These are phyloP conservation scores for Cryptotis parvus DNA, from an alignment of 2,113 vertebrate species.

Conservation along the genomic window DNA sequence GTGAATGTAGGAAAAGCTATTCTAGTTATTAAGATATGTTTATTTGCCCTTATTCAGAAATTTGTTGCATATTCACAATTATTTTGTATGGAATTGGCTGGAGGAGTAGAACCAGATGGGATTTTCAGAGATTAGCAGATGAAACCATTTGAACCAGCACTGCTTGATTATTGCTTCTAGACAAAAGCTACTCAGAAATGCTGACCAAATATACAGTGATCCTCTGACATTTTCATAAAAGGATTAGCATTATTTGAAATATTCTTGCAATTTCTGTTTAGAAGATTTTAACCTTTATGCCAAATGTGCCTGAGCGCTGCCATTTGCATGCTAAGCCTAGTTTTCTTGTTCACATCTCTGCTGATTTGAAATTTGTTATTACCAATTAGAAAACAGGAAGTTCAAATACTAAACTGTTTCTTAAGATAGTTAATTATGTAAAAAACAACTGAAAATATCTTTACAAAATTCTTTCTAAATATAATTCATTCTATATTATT, in stretches of 20 bases:
- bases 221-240: slow-evolving; percentile 29
- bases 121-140: neutral
- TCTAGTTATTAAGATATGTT: neutral
- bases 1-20: neutral
- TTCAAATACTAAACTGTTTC: neutral
- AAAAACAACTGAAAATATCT: slow-evolving; percentile 18
- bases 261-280: neutral
- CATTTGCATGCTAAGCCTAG: neutral
- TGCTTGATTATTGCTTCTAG: slow-evolving; percentile 1
- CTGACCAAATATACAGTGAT: slow-evolving; percentile 25
- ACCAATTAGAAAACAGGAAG: neutral
- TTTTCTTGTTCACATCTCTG: neutral
- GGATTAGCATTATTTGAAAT: slow-evolving; percentile 38
- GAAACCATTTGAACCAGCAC: neutral
- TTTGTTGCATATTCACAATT: neutral
- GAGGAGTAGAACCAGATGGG: slow-evolving; percentile 24
- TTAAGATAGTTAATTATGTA: neutral
- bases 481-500: neutral
- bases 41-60: neutral
- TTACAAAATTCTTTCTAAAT: slow-evolving; percentile 12
- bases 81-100: slow-evolving; percentile 40
- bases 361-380: slow-evolving; percentile 25
- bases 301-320: neutral
- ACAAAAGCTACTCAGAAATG: slow-evolving; percentile 36
- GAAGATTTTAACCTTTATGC: slow-evolving; percentile 23